These are phyloP conservation scores for Chionis minor DNA, from an alignment of 2,113 vertebrate species.

Conservation along the genomic window DNA sequence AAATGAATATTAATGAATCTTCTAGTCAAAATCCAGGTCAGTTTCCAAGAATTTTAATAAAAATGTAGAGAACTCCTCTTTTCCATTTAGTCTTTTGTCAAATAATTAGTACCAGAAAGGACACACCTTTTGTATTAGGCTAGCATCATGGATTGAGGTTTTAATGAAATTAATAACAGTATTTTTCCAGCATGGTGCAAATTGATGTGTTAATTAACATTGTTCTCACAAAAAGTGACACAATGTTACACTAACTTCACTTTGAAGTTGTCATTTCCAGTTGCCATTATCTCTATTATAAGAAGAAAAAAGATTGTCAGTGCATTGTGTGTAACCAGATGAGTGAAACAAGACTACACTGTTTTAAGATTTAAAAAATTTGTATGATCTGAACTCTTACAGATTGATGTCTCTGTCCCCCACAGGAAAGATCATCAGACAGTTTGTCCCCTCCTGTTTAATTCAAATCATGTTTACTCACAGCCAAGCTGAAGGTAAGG, in stretches of 20 bases:
- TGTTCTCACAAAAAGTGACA: slow-evolving; percentile 35
- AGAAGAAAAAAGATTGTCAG: not conserved
- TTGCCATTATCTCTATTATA: not conserved
- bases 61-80: slow-evolving; percentile 56
- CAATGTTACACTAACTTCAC: slow-evolving; percentile 18
- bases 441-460: not conserved
- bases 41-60: slow-evolving; percentile 67
- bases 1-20: slow-evolving; percentile 85
- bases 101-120: slow-evolving; percentile 49
- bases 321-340: not conserved
- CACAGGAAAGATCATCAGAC: not conserved
- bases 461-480: not conserved
- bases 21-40: slow-evolving; percentile 77
- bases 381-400: not conserved
- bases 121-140: slow-evolving; percentile 57
- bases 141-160: not conserved
- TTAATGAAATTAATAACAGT: slow-evolving; percentile 49
- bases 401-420: not conserved
- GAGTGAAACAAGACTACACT: not conserved
- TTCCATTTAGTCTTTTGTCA: slow-evolving; percentile 55
- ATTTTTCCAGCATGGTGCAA: slow-evolving; percentile 2
- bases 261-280: slow-evolving; percentile 45
- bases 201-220: slow-evolving; percentile 61
- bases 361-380: not conserved
- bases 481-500: not conserved